These are phyloP conservation scores for Rhea americana DNA, from an alignment of 2,113 vertebrate species.

Conservation along the genomic window DNA sequence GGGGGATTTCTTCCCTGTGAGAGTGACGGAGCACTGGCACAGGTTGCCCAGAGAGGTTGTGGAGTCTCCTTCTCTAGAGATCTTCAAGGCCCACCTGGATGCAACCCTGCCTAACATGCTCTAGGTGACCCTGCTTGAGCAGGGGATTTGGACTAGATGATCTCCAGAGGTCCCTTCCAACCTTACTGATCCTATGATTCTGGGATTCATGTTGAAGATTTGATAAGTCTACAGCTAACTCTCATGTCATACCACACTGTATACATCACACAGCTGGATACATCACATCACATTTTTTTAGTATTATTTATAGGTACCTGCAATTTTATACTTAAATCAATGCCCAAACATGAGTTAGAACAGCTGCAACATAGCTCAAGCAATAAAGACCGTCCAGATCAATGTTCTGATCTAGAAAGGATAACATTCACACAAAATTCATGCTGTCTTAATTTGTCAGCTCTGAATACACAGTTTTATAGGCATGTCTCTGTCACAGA, in stretches of 20 bases:
- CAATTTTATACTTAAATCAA: background rate
- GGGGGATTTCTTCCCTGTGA: too few species aligned
- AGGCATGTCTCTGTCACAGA: rapidly evolving
- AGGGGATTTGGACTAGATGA: too few species aligned
- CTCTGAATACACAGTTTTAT: background rate
- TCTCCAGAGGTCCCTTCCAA: too few species aligned
- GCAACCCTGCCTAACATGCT: too few species aligned
- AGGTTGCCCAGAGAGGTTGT: too few species aligned
- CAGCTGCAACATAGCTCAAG: background rate
- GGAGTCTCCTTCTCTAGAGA: too few species aligned
- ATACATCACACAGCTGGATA: background rate
- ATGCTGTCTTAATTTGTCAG: background rate
- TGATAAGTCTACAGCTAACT: background rate
- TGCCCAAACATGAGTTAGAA: background rate
- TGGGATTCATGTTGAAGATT: background rate
- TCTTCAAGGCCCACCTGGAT: too few species aligned
- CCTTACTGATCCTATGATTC: too few species aligned
- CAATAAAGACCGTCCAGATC: background rate
- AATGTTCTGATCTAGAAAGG: background rate
- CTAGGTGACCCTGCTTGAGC: too few species aligned
- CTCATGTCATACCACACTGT: background rate
- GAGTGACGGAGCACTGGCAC: too few species aligned
- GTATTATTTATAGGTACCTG: background rate
- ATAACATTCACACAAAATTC: background rate
- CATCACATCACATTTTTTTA: background rate